Conservation (phyloP, 2,113 vertebrate species). For the Equus przewalskii region DNA sequence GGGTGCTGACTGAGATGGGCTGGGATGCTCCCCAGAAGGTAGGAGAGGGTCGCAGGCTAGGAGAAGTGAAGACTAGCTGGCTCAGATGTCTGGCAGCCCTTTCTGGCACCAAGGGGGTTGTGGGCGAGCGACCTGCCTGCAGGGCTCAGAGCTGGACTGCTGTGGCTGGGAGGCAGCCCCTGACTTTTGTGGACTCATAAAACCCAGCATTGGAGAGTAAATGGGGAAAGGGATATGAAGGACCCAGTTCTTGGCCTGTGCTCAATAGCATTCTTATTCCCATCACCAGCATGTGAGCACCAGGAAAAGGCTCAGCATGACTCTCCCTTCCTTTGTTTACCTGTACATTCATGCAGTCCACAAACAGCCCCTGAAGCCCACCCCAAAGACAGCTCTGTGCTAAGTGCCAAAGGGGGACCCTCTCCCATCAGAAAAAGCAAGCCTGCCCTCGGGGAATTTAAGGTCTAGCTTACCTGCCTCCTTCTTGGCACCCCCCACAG, state of each 20-base stretch:
- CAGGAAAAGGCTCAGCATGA: background rate
- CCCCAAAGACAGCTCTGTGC: background rate
- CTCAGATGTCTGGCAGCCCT: background rate
- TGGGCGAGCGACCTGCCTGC: background rate
- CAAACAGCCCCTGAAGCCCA: background rate
- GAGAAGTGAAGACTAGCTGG: background rate
- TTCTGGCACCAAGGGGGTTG: constrained; percentile 11
- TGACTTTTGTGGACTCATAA: background rate
- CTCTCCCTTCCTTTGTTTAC: constrained; percentile 6
- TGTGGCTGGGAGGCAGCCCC: background rate
- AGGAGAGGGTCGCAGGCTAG: background rate
- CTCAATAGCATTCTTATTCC: background rate
- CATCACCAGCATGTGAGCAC: background rate
- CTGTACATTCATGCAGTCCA: background rate
- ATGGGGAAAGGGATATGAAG: background rate
- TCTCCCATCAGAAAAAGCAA: background rate
- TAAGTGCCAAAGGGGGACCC: background rate
- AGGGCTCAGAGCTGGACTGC: background rate
- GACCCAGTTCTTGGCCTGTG: background rate
- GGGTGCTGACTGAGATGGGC: background rate
- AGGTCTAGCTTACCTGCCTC: background rate
- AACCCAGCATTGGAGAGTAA: background rate
- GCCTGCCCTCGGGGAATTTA: background rate
- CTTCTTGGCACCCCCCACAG: background rate
- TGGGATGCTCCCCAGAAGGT: background rate